Evolutionary conservation across 2,888 invertebrate genomes (phyloP).

Genomic region (Trimorus sp.): DNA sequence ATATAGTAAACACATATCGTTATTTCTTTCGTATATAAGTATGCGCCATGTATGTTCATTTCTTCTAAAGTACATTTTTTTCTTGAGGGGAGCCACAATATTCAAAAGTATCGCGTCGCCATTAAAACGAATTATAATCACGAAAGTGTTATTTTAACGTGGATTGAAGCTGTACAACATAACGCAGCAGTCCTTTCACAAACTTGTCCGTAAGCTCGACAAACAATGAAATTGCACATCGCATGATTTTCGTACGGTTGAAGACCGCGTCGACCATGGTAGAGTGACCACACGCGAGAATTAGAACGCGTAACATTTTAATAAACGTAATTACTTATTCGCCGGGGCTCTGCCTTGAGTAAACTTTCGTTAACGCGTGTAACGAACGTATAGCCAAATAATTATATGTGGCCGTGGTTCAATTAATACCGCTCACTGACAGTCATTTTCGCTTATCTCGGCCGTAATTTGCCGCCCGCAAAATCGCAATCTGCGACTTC

Average conservation of each 20-base stretch:
- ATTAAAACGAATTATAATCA: constrained; percentile 17
- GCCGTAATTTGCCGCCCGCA: neutral
- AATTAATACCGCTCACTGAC: constrained; percentile 30
- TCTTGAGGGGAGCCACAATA: neutral
- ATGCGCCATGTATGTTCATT: too few relatives aligned
- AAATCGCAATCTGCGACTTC: too few relatives aligned
- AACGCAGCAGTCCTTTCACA: constrained; percentile 31
- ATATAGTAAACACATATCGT: too few relatives aligned
- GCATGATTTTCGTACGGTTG: constrained; percentile 27
- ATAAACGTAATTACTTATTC: constrained; percentile 79
- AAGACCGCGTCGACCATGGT: constrained; percentile 64
- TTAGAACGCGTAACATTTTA: constrained; percentile 81
- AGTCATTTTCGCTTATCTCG: neutral
- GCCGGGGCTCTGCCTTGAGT: constrained; percentile 64
- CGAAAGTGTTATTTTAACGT: constrained; percentile 19
- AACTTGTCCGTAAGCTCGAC: constrained; percentile 31
- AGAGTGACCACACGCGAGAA: constrained; percentile 75
- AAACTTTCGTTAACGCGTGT: constrained; percentile 31
- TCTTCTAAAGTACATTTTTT: too few relatives aligned
- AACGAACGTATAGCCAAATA: constrained; percentile 32
- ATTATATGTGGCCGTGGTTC: constrained; percentile 20
- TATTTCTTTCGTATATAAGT: too few relatives aligned
- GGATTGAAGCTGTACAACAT: constrained; percentile 19
- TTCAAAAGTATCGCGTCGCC: constrained; percentile 3
- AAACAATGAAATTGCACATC: constrained; percentile 50